phyloP scores from a whole-genome alignment of 1,140 invertebrate species.

The Dendroctonus ponderosae region DNA sequence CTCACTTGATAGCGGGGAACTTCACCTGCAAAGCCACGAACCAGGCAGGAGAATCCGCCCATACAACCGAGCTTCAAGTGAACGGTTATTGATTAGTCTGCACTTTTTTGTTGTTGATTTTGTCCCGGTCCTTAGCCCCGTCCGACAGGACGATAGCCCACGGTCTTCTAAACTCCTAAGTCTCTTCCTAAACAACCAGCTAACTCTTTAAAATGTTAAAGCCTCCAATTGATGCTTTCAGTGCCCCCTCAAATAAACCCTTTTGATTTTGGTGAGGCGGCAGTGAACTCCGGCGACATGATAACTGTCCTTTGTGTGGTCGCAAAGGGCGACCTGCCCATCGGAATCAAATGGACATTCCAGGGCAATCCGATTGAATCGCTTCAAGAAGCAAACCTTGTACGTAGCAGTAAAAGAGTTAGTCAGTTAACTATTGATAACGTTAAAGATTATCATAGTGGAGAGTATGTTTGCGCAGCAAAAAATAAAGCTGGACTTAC shows the following conservation, averaged over 20 bases:
- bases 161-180: too few species aligned
- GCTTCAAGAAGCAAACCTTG: slow-evolving; percentile 46
- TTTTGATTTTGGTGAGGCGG: slow-evolving; percentile 53
- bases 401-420: slow-evolving; percentile 62
- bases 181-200: too few species aligned
- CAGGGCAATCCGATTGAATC: slow-evolving; percentile 38
- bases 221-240: slow-evolving; percentile 36
- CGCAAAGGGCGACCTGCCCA: slow-evolving; percentile 58
- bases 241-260: slow-evolving; percentile 57
- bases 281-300: slow-evolving; percentile 59
- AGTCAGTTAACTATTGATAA: slow-evolving; percentile 66
- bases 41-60: slow-evolving; percentile 63
- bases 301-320: slow-evolving; percentile 56
- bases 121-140: too few species aligned
- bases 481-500: slow-evolving; percentile 64
- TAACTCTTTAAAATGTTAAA: neutral
- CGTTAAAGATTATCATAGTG: slow-evolving; percentile 56
- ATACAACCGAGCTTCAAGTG: slow-evolving; percentile 67
- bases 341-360: slow-evolving; percentile 54
- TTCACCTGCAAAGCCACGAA: slow-evolving; percentile 73
- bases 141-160: too few species aligned
- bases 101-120: slow-evolving; percentile 8
- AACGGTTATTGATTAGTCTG: slow-evolving; percentile 10
- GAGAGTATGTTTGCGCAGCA: slow-evolving; percentile 68
- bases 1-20: slow-evolving; percentile 71